Conservation (phyloP, 2,797 vertebrate species). For the Cyclura pinguis region DNA sequence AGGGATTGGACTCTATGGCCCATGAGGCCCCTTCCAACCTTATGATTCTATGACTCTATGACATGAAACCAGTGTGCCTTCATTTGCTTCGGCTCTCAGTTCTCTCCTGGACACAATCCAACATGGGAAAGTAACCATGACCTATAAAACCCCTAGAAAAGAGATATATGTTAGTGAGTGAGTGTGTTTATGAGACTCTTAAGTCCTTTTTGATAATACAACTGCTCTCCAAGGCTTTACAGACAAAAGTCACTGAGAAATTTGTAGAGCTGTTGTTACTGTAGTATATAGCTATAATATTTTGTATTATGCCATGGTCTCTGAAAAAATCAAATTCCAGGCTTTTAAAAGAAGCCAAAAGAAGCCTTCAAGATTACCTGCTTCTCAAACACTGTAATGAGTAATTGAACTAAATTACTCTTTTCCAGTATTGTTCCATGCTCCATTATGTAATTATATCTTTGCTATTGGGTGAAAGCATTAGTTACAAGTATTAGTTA, state of each 20-base stretch:
- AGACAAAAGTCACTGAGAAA: background rate
- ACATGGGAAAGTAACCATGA: background rate
- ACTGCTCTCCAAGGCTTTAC: background rate
- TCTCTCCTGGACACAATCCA: slow-evolving; percentile 1
- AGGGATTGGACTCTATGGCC: too few relatives aligned
- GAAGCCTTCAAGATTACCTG: too few relatives aligned
- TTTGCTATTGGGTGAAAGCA: too few relatives aligned
- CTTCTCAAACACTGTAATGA: too few relatives aligned
- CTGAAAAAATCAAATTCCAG: background rate
- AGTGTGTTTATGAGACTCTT: background rate
- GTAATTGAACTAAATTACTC: too few relatives aligned
- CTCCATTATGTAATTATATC: too few relatives aligned
- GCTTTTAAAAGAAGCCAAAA: too few relatives aligned
- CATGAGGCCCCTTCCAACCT: too few relatives aligned
- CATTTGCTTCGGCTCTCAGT: background rate
- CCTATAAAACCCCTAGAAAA: background rate
- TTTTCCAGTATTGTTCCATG: too few relatives aligned
- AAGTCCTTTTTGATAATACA: background rate
- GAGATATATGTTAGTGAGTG: background rate
- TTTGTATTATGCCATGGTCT: background rate
- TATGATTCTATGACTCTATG: too few relatives aligned
- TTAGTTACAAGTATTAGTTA: too few relatives aligned
- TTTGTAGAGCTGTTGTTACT: background rate
- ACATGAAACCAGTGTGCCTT: background rate
- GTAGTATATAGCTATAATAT: background rate